These are phyloP conservation scores for Anolis sagrei DNA, from an alignment of 2,113 vertebrate species.

Conservation along the genomic window DNA sequence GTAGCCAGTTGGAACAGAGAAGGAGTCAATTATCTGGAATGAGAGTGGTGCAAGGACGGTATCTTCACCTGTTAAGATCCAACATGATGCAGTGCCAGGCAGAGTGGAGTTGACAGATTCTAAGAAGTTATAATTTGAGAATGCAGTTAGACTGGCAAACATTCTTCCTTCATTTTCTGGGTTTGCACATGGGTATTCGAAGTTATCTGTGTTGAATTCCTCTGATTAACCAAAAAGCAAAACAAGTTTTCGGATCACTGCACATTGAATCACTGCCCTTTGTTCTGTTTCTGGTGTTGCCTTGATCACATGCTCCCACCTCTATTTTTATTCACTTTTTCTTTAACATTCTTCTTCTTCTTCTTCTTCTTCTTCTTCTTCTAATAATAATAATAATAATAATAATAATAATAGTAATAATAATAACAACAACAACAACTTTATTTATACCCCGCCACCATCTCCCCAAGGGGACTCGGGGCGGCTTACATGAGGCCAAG, in stretches of 20 bases:
- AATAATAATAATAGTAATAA: too few relatives aligned
- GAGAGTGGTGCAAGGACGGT: constrained; percentile 8
- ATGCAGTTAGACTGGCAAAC: neutral
- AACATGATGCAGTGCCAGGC: neutral
- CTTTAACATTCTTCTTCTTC: too few relatives aligned
- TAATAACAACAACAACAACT: too few relatives aligned
- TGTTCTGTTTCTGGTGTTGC: neutral
- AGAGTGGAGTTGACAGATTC: constrained; percentile 27
- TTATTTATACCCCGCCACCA: too few relatives aligned
- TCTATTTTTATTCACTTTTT: too few relatives aligned
- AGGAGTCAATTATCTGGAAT: constrained; percentile 16
- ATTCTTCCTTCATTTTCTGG: neutral
- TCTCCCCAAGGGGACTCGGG: too few relatives aligned
- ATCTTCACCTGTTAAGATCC: constrained; percentile 24
- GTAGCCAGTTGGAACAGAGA: constrained; percentile 12
- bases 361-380: too few relatives aligned
- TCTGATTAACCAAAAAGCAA: neutral
- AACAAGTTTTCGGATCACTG: neutral
- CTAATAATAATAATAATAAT: too few relatives aligned
- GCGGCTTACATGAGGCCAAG: too few relatives aligned
- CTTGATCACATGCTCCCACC: too few relatives aligned
- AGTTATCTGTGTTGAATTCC: neutral
- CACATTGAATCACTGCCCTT: neutral
- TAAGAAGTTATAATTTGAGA: constrained; percentile 13
- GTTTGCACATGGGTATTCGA: neutral